A percentile compares a stretch with the other conserved stretches of the same genome.
Evolutionary conservation across 2,888 invertebrate genomes (phyloP).

Genomic region (Idaea dimidiata): DNA sequence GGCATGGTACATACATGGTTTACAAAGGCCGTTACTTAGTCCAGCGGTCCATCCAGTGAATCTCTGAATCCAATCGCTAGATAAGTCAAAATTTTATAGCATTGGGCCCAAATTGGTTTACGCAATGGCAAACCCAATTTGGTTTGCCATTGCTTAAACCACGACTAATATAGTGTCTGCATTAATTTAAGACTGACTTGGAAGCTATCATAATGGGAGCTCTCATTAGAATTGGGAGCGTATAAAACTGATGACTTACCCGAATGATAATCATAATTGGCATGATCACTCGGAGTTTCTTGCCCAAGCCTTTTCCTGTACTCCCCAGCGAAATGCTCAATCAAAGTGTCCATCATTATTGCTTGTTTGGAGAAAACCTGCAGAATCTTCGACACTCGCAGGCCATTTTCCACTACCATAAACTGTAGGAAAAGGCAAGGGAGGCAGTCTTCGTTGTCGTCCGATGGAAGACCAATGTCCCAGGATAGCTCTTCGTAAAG

Average conservation of each 20-base stretch:
- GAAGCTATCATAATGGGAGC: too few species aligned
- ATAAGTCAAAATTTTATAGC: too few species aligned
- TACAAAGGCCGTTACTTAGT: too few species aligned
- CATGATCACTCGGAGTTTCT: constrained; percentile 72
- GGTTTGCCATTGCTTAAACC: too few species aligned
- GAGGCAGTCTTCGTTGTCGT: constrained; percentile 92
- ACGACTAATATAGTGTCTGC: too few species aligned
- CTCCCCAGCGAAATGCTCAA: constrained; percentile 90
- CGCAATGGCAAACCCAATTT: too few species aligned
- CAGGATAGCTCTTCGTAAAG: constrained; percentile 95
- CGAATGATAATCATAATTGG: constrained; percentile 72
- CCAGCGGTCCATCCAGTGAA: too few species aligned
- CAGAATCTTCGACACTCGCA: constrained; percentile 89
- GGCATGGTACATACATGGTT: too few species aligned
- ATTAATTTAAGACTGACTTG: too few species aligned
- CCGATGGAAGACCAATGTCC: constrained; percentile 94
- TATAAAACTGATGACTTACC: constrained; percentile 36
- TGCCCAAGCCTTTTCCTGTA: constrained; percentile 82
- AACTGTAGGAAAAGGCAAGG: constrained; percentile 97
- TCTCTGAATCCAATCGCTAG: too few species aligned
- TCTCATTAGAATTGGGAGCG: too few species aligned
- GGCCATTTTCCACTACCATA: constrained; percentile 88
- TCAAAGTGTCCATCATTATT: constrained; percentile 92
- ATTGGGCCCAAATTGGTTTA: too few species aligned
- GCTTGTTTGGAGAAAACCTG: constrained; percentile 88